Percentiles rank a stretch among this genome's conserved stretches.
phyloP scores from a whole-genome alignment of 2,888 invertebrate species.

The Xiphydria camelus region DNA sequence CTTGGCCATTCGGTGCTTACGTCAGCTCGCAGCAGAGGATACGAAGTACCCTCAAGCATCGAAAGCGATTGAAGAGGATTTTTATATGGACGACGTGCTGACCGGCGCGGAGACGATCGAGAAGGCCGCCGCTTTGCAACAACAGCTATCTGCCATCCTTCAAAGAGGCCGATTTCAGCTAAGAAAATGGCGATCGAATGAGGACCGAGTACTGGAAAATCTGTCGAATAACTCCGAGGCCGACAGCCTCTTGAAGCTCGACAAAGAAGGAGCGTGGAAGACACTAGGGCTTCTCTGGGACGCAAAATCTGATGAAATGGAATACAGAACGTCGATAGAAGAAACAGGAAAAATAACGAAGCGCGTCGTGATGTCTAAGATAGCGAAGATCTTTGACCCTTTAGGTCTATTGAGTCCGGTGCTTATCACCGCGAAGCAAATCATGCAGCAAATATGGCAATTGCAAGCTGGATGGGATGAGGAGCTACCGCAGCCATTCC shows the following conservation, averaged over 20 bases:
- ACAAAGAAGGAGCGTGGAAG: conserved; percentile 4
- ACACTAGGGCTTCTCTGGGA: conserved; percentile 16
- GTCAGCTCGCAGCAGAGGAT: conserved; percentile 17
- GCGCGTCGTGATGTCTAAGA: conserved; percentile 20
- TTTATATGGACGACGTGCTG: conserved; percentile 21
- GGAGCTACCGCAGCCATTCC: conserved; percentile 21
- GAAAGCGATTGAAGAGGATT: conserved; percentile 8
- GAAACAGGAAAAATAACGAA: conserved; percentile 16
- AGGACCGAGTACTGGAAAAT: background rate
- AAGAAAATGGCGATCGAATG: background rate
- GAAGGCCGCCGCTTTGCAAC: background rate
- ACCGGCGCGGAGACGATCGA: conserved; percentile 9
- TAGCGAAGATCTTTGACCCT: conserved; percentile 29
- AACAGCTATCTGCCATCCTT: background rate
- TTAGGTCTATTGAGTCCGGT: conserved; percentile 29
- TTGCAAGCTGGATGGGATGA: conserved; percentile 36
- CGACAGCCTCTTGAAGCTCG: background rate
- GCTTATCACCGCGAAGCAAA: conserved; percentile 28
- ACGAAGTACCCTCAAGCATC: conserved; percentile 9
- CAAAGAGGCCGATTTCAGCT: background rate
- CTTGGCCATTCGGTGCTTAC: conserved; percentile 15
- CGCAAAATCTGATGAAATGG: conserved; percentile 9
- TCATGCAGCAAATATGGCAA: conserved; percentile 34
- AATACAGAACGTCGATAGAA: conserved; percentile 7
- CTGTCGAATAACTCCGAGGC: background rate